Conservation (phyloP, 2,113 vertebrate genomes). For the Ictidomys tridecemlineatus region DNA sequence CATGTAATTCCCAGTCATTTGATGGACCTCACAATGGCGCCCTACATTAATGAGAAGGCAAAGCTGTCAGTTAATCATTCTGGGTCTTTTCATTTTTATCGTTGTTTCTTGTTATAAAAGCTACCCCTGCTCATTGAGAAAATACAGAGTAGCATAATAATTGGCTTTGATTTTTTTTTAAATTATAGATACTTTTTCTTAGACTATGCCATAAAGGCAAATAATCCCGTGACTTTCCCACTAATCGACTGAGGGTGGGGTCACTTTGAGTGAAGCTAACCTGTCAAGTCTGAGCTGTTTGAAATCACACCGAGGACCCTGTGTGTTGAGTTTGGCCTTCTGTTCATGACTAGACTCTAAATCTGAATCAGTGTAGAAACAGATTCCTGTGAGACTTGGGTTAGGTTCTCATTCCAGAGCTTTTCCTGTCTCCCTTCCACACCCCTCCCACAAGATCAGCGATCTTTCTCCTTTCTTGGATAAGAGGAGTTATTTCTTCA, state of each 20-base stretch:
- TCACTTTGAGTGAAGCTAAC: neutral
- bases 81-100: neutral
- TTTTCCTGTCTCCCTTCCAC: neutral
- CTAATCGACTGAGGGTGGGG: rapidly evolving
- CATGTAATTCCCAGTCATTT: conserved; percentile 98
- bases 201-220: neutral
- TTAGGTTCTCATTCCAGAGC: neutral
- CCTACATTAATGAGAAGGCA: conserved; percentile 83
- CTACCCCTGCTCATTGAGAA: neutral
- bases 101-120: neutral
- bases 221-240: rapidly evolving
- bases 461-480: neutral
- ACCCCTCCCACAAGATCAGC: neutral
- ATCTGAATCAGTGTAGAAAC: neutral
- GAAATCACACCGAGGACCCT: neutral
- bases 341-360: neutral
- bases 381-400: neutral
- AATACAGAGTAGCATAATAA: neutral
- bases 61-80: neutral
- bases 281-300: conserved; percentile 20
- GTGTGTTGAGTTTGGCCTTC: neutral
- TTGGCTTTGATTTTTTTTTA: neutral
- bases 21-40: conserved; percentile 94
- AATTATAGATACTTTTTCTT: neutral
- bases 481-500: neutral